phyloP scores from a whole-genome alignment of 37 sponge, comb jelly and placozoan species.

The Chondrilla cf. caribensis region DNA sequence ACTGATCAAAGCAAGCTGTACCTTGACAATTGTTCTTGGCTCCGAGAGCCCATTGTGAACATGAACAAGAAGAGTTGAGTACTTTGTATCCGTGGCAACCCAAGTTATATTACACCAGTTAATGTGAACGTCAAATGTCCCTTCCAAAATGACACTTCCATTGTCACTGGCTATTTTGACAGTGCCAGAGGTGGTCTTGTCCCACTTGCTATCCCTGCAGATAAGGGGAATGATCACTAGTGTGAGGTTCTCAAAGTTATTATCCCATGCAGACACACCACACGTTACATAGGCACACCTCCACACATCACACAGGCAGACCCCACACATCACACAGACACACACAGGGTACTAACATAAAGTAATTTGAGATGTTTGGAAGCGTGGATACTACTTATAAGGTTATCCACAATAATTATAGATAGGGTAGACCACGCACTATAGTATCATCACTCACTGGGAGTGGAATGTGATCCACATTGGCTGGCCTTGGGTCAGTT shows the following conservation, averaged over 20 bases:
- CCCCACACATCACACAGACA: too few species aligned
- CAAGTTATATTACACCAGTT: slow-evolving; percentile 57
- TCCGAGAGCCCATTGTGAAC: slow-evolving; percentile 42
- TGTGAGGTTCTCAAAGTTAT: too few species aligned
- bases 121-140: slow-evolving; percentile 25
- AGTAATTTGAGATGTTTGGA: too few species aligned
- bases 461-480: slow-evolving; percentile 67
- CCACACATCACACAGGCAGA: too few species aligned
- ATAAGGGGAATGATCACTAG: neutral
- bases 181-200: slow-evolving; percentile 9
- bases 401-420: too few species aligned
- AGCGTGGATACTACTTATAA: too few species aligned
- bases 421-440: too few species aligned
- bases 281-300: too few species aligned
- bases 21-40: neutral
- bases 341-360: too few species aligned
- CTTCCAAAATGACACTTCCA: slow-evolving; percentile 19
- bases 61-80: slow-evolving; percentile 38
- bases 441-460: slow-evolving; percentile 33
- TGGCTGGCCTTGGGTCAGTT: slow-evolving; percentile 32
- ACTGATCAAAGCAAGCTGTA: too few species aligned
- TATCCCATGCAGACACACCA: too few species aligned
- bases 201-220: slow-evolving; percentile 43
- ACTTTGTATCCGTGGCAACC: slow-evolving; percentile 38
- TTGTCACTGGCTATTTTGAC: slow-evolving; percentile 28